phyloP scores from a whole-genome alignment of 2,113 vertebrate genomes.

The Pseudorasbora parva region DNA sequence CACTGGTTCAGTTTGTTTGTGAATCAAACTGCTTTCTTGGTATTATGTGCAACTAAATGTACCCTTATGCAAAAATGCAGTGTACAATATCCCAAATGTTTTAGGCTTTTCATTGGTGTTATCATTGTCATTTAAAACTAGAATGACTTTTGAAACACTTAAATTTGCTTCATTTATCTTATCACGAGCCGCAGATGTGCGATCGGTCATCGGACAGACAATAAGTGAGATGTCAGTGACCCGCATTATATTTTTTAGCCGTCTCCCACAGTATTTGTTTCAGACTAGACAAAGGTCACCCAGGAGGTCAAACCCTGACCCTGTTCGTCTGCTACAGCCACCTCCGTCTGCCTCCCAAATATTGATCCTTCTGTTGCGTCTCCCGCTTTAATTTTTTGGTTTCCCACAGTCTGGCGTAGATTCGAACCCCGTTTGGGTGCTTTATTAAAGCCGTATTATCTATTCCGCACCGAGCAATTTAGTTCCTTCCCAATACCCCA shows the following conservation, averaged over 20 bases:
- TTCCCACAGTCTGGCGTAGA: conserved; percentile 12
- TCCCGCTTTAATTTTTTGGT: conserved; percentile 24
- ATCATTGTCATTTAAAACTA: background rate
- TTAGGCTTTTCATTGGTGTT: background rate
- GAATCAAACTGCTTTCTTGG: background rate
- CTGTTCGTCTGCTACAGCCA: conserved; percentile 10
- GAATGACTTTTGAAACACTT: background rate
- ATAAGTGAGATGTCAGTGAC: background rate
- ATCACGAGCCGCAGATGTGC: background rate
- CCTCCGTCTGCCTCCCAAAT: conserved; percentile 9
- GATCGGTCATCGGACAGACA: background rate
- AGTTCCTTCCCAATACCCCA: conserved; percentile 59
- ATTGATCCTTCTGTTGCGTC: conserved; percentile 50
- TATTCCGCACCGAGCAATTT: conserved; percentile 53
- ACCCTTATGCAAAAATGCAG: background rate
- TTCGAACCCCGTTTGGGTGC: background rate
- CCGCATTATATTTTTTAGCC: background rate
- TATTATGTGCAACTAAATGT: background rate
- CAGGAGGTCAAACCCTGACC: conserved; percentile 32
- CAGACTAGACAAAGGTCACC: conserved; percentile 43
- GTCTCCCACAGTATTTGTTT: conserved; percentile 6
- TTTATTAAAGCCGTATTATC: conserved; percentile 62
- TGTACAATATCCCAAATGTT: background rate
- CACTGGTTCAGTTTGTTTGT: background rate
- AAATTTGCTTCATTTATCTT: background rate